Base-by-base conservation (phyloP, 2,888 invertebrate genomes). In the Lycaena phlaeas region DNA sequence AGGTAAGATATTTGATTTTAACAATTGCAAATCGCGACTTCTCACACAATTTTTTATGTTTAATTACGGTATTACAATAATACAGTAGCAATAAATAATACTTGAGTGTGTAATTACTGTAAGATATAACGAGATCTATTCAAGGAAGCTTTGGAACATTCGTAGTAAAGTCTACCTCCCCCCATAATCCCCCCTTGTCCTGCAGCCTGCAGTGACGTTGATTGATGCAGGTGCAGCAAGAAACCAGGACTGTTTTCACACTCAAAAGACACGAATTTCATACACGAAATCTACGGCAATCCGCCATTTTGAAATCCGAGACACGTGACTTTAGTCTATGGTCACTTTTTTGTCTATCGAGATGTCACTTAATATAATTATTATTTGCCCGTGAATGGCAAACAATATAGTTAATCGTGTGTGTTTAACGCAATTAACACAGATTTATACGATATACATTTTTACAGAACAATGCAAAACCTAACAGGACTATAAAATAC, bases 181-280 rank as follows among this genome's bases (percentile, higher is more conserved):
- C 14, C 25, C 15, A 9, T 17, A 28, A 14, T 63, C 49, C 42
- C 58, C 58, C 59, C 57, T 59, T 59, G 62, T 64, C 66, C 63
- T 62, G 61, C 61, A 56, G 57, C 49, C 51, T 49, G 51, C 51
- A 44, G 49, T 53, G 77, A 78, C 78, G 61, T 72, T 79, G 81
- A 81, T 76, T 70, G 78, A 81, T 81, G 74, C 77, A 69, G 69
- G 68, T 68, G 68, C 64, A 59, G 62, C 60, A 74, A 74, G 70
- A 75, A 68, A 62, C 7, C 25, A 11, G 39, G 25, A 39, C 61
- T 60, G 62, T 63, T 64, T 64, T 59, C 59, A 56, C 57, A 49
- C 48, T 46, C 43, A 42, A 43, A 46, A 42, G 42, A 41, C 41
- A 43, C 40, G 46, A 48, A 42, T 46, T 39, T 17, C 14, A 12